Base-by-base conservation (phyloP, 2,113 vertebrate genomes). In the Sebastes schlegelii region DNA sequence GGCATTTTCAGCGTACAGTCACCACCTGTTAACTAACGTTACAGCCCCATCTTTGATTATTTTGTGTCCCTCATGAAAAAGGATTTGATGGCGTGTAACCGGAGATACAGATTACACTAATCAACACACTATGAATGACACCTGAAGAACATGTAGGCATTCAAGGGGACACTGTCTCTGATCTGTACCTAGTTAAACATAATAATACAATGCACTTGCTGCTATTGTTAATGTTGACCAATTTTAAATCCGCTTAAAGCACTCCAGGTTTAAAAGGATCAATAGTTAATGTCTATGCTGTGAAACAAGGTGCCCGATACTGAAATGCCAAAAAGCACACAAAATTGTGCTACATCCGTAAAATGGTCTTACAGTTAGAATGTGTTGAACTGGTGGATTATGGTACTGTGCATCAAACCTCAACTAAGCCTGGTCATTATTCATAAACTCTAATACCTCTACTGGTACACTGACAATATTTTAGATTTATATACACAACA, bases 371-470 rank as follows among this genome's bases (percentile, higher is more conserved):
- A 34, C 0, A 19, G 21, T 2, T 69, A 12, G 52, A 75, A 63
- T 77, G 17, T 72, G 10, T 60, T 65, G 58, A 65, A 2, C 45
- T 73, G 40, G 52, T 64, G 19, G 16, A 60, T 79, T 13, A 6
- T 46, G 68, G 57, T 57, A n/a, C 13, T 12, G 54, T 4, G 26
- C 16, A 71, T 55, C 52, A 54, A 55, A 65, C n/a, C 46, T 82
- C 58, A 2, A n/a, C 10, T 54, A 23, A 3, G 12, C 17, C 49
- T 64, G 16, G 6, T 70, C 21, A 66, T 5, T 26, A 7, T 43
- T 65, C 6, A 85, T 48, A 8, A 23, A 55, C 58, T 16, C n/a
- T 74, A 55, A 74, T 78, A 64, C 66, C 65, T 82, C 74, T 19
- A 2, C 42, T 2, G 2, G 34, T 66, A 71, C 14, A 57, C 72